Evolutionary conservation across 1,140 invertebrate genomes (phyloP), one percentile per base, ranked within the genome.

Genomic region (Musca vetustissima): DNA sequence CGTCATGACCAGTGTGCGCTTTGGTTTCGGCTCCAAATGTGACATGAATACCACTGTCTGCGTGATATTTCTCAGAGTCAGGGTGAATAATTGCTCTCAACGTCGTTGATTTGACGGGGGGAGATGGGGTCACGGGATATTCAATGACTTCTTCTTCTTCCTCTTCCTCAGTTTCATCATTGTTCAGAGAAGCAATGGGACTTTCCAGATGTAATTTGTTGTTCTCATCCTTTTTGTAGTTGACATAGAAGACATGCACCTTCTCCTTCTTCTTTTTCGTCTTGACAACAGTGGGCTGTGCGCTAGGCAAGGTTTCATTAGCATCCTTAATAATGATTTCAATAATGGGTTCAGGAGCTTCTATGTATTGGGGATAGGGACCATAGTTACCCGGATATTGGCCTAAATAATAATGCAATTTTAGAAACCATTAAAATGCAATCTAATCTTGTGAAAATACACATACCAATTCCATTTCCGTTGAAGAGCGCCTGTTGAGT

Each of bases 271-370:
- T 80, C 70, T 89, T 89, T 72, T 89, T 88, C 65, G 84, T 85
- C 59, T 84, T 86, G 66, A 82, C 80, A 0, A 86, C 83, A 28
- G 86, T 78, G 1, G 86, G 83, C 7, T 86, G 81, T 0, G 86
- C 84, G 0, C 86, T 88, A 0, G 92, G 90, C 4, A 93, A 77
- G 0, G 90, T 87, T 72, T 93, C 91, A 77, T 95, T 94, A 0
- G 92, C 93, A 82, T 95, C 93, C 76, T 93, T 93, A 61, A 95
- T 94, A 66, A 95, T 95, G 71, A 94, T 95, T 83, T 95, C 93
- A 69, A 95, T 95, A 55, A 95, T 95, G 14, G 93, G 93, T 77
- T 95, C 93, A 0, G 92, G 92, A 67, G 92, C 90, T 72, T 91
- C 89, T 9, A 88, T 83, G 75, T 93, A 91, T 68, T 91, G 87